Evolutionary conservation across 2,113 vertebrate genomes (phyloP).

Genomic region (Dendropsophus ebraccatus): DNA sequence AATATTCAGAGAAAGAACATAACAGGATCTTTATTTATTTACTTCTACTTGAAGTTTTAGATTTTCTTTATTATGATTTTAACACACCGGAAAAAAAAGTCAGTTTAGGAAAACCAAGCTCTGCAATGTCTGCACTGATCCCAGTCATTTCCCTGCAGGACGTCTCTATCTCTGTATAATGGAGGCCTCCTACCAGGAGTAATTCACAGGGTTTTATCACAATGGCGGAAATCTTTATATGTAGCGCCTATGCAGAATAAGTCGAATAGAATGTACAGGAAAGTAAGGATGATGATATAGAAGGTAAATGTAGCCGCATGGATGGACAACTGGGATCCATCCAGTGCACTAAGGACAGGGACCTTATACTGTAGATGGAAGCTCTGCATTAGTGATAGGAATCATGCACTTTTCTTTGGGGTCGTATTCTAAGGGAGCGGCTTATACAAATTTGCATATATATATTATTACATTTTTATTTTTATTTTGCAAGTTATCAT

Average conservation of each 20-base stretch:
- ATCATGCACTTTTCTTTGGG: no score
- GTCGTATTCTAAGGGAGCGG: no score
- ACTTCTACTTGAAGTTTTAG: no score
- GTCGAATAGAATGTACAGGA: not conserved
- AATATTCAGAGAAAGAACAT: not conserved
- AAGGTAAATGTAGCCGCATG: not conserved
- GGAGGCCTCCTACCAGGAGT: not conserved
- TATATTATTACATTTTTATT: no score
- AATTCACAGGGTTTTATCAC: not conserved
- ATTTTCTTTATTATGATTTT: no score
- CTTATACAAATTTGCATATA: no score
- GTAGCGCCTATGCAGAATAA: not conserved
- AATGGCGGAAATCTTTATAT: not conserved
- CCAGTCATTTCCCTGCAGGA: not conserved
- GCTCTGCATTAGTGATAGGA: no score
- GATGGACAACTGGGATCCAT: not conserved
- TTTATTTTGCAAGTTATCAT: no score
- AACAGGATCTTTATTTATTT: not conserved
- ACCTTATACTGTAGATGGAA: no score
- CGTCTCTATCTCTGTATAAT: not conserved
- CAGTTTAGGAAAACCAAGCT: not conserved
- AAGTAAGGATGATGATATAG: not conserved
- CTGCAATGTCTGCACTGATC: not conserved
- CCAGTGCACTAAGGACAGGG: no score
- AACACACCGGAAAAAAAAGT: not conserved